phyloP scores from a whole-genome alignment of 2,797 vertebrate genomes.

The Diplodus sargus region DNA sequence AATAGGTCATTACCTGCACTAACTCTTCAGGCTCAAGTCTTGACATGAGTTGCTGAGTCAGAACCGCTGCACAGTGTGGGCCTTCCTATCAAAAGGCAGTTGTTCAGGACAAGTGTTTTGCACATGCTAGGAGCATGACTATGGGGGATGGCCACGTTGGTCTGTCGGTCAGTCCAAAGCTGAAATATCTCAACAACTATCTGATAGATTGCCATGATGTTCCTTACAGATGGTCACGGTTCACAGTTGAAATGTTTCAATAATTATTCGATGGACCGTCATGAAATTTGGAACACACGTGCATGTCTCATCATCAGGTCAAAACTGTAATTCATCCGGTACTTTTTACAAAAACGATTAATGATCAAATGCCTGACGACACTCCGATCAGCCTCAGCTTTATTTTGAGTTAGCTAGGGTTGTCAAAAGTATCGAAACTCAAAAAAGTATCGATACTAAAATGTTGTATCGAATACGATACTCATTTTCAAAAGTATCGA shows the following conservation, averaged over 20 bases:
- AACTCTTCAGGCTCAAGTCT: constrained; percentile 33
- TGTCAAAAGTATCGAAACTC: too few relatives aligned
- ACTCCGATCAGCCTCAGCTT: not conserved
- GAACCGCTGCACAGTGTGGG: constrained; percentile 6
- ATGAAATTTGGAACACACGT: not conserved
- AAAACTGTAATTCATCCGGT: not conserved
- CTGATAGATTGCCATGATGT: not conserved
- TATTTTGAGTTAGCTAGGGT: too few relatives aligned
- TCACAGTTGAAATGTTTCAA: not conserved
- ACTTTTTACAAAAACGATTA: not conserved
- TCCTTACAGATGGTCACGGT: too few relatives aligned
- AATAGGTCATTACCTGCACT: constrained; percentile 55
- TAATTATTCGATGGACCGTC: not conserved
- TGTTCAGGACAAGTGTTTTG: constrained; percentile 30
- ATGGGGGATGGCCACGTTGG: too few relatives aligned
- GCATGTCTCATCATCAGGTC: not conserved
- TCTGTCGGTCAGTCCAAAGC: not conserved
- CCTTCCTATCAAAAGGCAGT: constrained; percentile 10
- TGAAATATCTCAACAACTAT: not conserved
- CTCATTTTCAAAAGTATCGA: too few relatives aligned
- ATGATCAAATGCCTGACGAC: not conserved
- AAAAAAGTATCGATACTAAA: too few relatives aligned
- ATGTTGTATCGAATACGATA: too few relatives aligned
- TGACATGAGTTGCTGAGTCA: constrained; percentile 59
- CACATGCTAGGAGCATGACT: not conserved